Evolutionary conservation across 2,888 invertebrate species (phyloP).

Genomic region (Drosophila siamana): DNA sequence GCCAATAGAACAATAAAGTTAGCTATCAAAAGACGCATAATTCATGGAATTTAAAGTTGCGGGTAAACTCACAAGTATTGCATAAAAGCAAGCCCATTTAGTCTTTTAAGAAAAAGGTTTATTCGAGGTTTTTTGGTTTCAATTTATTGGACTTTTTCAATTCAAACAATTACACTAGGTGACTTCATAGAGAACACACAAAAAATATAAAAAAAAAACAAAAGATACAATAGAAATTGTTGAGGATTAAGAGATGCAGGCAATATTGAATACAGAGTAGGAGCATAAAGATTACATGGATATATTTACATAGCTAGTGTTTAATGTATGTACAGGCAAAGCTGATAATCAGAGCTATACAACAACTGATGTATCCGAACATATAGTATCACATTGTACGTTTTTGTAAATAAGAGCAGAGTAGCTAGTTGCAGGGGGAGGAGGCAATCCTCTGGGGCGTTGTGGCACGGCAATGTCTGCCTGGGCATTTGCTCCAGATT

Average conservation of each 20-base stretch:
- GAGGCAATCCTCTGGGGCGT: background rate
- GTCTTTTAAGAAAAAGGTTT: no score
- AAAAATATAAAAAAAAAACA: conserved; percentile 2
- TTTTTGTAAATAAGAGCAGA: conserved; percentile 9
- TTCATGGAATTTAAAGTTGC: no score
- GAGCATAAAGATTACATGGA: conserved; percentile 1
- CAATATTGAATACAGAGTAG: conserved; percentile 28
- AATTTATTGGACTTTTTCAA: conserved; percentile 40
- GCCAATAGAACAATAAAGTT: no score
- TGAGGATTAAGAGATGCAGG: conserved; percentile 13
- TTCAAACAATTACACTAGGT: conserved; percentile 35
- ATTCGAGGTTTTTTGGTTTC: conserved; percentile 31
- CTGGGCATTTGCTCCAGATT: conserved; percentile 54
- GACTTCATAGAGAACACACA: background rate
- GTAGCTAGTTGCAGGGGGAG: background rate
- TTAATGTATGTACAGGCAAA: conserved; percentile 21
- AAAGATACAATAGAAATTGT: background rate
- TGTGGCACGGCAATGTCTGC: conserved; percentile 25
- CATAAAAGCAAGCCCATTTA: no score
- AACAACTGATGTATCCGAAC: conserved; percentile 26
- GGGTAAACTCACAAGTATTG: no score
- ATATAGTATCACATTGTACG: conserved; percentile 59
- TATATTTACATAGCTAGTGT: conserved; percentile 10
- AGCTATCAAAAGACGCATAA: no score
- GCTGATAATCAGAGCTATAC: conserved; percentile 8